These are phyloP conservation scores for Platycheirus rosarum DNA, from an alignment of 2,888 invertebrate species.

Conservation along the genomic window DNA sequence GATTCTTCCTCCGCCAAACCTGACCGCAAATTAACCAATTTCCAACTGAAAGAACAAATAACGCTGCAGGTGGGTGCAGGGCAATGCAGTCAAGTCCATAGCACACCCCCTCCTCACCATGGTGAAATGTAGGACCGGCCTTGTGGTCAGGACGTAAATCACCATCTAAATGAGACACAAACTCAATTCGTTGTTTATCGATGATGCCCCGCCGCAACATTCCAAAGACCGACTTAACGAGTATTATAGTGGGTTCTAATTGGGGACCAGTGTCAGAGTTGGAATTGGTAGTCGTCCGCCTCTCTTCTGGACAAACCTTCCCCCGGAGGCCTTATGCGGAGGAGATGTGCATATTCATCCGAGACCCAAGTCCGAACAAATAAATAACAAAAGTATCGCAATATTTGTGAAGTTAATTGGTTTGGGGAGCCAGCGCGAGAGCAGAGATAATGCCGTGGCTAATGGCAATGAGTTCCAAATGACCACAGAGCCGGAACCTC, in stretches of 20 bases:
- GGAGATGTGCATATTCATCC: slow-evolving; percentile 38
- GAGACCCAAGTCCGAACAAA: slow-evolving; percentile 43
- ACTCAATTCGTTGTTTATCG: slow-evolving; percentile 66
- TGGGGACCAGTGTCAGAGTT: slow-evolving; percentile 47
- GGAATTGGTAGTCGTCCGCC: slow-evolving; percentile 13
- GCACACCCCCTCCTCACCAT: slow-evolving; percentile 1
- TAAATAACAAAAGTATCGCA: slow-evolving; percentile 60
- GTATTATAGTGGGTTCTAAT: slow-evolving; percentile 59
- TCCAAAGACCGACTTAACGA: slow-evolving; percentile 34
- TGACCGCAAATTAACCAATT: slow-evolving; percentile 46
- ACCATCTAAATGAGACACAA: slow-evolving; percentile 72
- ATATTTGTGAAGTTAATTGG: slow-evolving; percentile 61
- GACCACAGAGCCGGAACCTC: slow-evolving; percentile 26
- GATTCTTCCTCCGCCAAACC: slow-evolving; percentile 54
- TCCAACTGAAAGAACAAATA: slow-evolving; percentile 48
- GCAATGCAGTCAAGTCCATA: neutral
- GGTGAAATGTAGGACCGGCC: slow-evolving; percentile 19
- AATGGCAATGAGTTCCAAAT: slow-evolving; percentile 36
- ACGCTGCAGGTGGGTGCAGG: slow-evolving; percentile 57
- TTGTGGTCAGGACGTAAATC: slow-evolving; percentile 67
- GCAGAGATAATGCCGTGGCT: slow-evolving; percentile 44
- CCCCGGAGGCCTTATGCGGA: slow-evolving; percentile 1
- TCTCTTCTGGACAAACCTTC: neutral
- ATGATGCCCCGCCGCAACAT: slow-evolving; percentile 59
- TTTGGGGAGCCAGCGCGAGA: slow-evolving; percentile 19